phyloP scores from a whole-genome alignment of 2,888 invertebrate species.

The Laspeyria flexula region DNA sequence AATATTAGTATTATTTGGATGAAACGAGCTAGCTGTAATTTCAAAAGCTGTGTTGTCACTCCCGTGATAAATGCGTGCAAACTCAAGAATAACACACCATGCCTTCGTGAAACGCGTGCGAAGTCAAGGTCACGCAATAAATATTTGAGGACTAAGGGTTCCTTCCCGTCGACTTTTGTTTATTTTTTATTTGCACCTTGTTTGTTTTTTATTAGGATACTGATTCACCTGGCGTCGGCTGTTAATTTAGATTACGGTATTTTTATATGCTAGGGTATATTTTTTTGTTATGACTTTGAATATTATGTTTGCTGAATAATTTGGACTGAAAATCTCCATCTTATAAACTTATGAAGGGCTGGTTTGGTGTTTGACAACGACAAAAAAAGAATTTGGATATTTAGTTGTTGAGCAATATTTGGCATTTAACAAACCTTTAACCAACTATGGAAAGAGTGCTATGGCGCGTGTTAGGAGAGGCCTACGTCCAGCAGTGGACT shows the following conservation, averaged over 20 bases:
- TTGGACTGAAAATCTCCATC: not conserved
- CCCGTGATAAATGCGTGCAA: slow-evolving; percentile 1
- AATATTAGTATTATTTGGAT: not conserved
- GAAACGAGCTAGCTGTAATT: not conserved
- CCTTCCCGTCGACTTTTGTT: slow-evolving; percentile 19
- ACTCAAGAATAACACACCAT: slow-evolving; percentile 3
- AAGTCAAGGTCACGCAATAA: slow-evolving; percentile 21
- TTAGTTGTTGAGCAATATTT: too few relatives aligned
- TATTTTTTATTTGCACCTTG: slow-evolving; percentile 35
- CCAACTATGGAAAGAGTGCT: too few relatives aligned
- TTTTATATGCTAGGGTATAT: slow-evolving; percentile 22
- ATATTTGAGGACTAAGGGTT: slow-evolving; percentile 19
- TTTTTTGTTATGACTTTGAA: slow-evolving; percentile 22
- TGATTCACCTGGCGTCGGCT: slow-evolving; percentile 31
- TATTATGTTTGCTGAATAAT: not conserved
- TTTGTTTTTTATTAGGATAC: slow-evolving; percentile 41
- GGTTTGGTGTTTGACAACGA: not conserved
- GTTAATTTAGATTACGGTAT: slow-evolving; percentile 35
- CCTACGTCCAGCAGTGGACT: too few relatives aligned
- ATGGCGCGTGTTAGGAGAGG: too few relatives aligned
- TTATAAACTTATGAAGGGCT: not conserved
- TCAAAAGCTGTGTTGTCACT: not conserved
- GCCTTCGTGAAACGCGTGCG: not conserved
- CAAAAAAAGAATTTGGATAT: too few relatives aligned
- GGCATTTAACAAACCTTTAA: too few relatives aligned